phyloP scores from a whole-genome alignment of 2,113 vertebrate species.

The Indicator indicator region DNA sequence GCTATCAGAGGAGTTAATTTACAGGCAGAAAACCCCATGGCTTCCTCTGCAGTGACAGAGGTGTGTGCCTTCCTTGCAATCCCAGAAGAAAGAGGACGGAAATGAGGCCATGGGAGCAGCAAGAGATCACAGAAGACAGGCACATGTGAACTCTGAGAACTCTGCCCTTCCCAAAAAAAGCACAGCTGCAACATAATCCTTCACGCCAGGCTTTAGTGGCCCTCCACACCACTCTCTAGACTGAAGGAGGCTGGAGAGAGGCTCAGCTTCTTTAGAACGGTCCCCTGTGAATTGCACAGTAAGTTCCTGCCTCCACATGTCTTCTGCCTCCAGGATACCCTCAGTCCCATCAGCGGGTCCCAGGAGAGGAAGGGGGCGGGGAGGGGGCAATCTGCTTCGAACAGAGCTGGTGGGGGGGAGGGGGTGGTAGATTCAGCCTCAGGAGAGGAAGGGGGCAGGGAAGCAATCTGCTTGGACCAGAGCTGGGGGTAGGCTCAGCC shows the following conservation, averaged over 20 bases:
- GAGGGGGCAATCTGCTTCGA: background rate
- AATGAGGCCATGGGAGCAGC: background rate
- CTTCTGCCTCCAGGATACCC: background rate
- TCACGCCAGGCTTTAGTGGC: background rate
- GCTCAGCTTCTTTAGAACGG: background rate
- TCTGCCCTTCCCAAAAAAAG: slow-evolving; percentile 5
- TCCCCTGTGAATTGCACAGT: background rate
- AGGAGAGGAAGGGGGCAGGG: too few relatives aligned
- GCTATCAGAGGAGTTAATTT: background rate
- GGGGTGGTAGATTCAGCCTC: background rate
- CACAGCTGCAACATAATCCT: slow-evolving; percentile 27
- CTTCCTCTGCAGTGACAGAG: background rate
- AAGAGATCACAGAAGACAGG: background rate
- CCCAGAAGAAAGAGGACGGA: background rate
- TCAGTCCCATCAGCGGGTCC: background rate
- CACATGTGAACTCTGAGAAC: background rate
- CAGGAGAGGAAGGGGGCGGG: background rate
- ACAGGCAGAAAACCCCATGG: background rate
- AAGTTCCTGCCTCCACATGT: background rate
- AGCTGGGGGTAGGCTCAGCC: background rate
- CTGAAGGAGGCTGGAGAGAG: background rate
- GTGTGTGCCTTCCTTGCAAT: background rate
- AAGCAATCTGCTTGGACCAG: background rate
- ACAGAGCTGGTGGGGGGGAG: background rate
- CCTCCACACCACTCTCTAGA: background rate